These are phyloP conservation scores for Limnephilus lunatus DNA, from an alignment of 2,888 invertebrate species.

Conservation along the genomic window DNA sequence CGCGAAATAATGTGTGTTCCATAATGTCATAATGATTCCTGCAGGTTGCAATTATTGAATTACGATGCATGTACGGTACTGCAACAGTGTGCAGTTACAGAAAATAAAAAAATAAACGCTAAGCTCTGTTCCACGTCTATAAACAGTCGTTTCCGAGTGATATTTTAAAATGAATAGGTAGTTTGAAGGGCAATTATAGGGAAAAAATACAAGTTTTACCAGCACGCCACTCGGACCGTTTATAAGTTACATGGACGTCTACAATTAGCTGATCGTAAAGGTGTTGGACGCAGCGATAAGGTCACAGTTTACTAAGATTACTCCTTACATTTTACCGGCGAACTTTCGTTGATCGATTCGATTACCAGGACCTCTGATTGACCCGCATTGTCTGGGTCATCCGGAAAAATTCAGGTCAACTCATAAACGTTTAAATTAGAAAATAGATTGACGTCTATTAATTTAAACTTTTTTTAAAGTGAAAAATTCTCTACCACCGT, in stretches of 20 bases:
- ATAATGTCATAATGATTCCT: slow-evolving; percentile 2
- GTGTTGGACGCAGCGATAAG: neutral
- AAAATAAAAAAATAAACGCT: neutral
- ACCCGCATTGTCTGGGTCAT: neutral
- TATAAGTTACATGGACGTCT: neutral
- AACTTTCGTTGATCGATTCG: neutral
- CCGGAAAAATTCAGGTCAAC: neutral
- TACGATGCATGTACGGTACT: neutral
- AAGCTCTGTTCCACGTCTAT: neutral
- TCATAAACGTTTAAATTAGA: neutral
- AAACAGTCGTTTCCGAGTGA: slow-evolving; percentile 26
- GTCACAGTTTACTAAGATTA: neutral
- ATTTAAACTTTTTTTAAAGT: neutral
- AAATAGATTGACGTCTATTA: neutral
- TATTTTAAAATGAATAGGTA: slow-evolving; percentile 5
- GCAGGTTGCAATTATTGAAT: neutral
- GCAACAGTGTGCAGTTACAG: neutral
- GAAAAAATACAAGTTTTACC: neutral
- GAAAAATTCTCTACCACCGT: too few species aligned
- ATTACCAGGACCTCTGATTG: neutral
- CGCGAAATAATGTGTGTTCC: neutral
- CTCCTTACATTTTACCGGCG: neutral
- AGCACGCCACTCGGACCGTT: neutral
- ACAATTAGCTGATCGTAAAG: neutral
- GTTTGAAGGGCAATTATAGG: slow-evolving; percentile 7